These are phyloP conservation scores for Hetaerina americana DNA, from an alignment of 1,140 invertebrate genomes.

Conservation along the genomic window DNA sequence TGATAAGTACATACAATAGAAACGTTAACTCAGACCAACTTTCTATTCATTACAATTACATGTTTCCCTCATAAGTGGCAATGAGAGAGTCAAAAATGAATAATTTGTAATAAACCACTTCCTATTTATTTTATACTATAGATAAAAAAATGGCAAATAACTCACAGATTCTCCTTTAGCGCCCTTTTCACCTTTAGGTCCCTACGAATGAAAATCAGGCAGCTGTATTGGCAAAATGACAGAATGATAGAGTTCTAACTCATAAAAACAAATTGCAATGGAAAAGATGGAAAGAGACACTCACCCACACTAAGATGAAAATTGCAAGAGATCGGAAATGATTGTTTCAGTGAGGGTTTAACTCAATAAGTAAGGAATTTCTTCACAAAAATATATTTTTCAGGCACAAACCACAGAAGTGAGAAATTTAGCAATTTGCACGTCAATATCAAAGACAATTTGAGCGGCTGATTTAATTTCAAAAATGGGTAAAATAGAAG, in stretches of 20 bases:
- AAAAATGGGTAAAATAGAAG: too few species aligned
- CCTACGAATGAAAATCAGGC: slow-evolving; percentile 41
- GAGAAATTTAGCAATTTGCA: too few species aligned
- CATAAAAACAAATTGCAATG: not conserved
- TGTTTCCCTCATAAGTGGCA: not conserved
- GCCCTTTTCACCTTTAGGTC: slow-evolving; percentile 75
- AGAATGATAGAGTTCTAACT: not conserved
- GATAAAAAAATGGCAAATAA: slow-evolving; percentile 21
- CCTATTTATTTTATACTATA: slow-evolving; percentile 4
- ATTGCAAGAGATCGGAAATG: too few species aligned
- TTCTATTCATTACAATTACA: not conserved
- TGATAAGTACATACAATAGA: not conserved
- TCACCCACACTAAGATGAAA: not conserved
- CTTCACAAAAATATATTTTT: too few species aligned
- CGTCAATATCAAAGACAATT: too few species aligned
- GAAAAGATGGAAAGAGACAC: not conserved
- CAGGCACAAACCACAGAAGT: too few species aligned
- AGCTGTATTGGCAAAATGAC: not conserved
- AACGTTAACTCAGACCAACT: not conserved
- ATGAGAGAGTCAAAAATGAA: not conserved
- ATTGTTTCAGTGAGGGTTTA: too few species aligned
- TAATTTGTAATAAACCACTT: not conserved
- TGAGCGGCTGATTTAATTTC: too few species aligned
- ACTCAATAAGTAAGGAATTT: too few species aligned
- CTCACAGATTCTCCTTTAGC: slow-evolving; percentile 76